Evolutionary conservation across 2,113 vertebrate genomes (phyloP).

Genomic region (Origma solitaria): DNA sequence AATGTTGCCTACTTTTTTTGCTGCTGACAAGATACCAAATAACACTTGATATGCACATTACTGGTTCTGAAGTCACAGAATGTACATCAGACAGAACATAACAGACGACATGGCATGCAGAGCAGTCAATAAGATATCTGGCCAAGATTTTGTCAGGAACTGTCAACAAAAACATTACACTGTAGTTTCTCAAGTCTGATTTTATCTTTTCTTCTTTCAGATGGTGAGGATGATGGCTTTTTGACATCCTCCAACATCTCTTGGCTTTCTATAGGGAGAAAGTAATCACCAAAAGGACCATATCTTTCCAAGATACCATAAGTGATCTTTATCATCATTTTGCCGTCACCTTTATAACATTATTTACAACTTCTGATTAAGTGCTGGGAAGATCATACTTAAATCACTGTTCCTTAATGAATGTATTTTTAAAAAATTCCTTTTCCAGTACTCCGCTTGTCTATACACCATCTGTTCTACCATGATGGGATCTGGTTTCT

Average conservation of each 20-base stretch:
- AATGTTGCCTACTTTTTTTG: not conserved
- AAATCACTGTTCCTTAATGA: not conserved
- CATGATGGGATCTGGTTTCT: not conserved
- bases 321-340: not conserved
- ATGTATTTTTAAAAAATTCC: not conserved
- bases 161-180: not conserved
- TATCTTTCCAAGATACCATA: not conserved
- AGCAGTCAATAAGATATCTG: not conserved
- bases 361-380: not conserved
- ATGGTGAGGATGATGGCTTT: not conserved
- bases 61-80: not conserved
- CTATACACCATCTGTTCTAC: not conserved
- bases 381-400: not conserved
- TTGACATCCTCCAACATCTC: not conserved
- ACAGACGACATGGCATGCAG: not conserved
- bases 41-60: not conserved
- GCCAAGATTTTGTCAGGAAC: not conserved
- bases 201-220: not conserved
- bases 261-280: not conserved
- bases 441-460: not conserved
- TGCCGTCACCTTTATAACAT: not conserved
- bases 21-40: not conserved
- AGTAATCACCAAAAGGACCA: not conserved
- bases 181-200: not conserved
- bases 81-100: not conserved